These are phyloP conservation scores for Fissipunctia ypsillon DNA, from an alignment of 2,888 invertebrate genomes.

Conservation along the genomic window DNA sequence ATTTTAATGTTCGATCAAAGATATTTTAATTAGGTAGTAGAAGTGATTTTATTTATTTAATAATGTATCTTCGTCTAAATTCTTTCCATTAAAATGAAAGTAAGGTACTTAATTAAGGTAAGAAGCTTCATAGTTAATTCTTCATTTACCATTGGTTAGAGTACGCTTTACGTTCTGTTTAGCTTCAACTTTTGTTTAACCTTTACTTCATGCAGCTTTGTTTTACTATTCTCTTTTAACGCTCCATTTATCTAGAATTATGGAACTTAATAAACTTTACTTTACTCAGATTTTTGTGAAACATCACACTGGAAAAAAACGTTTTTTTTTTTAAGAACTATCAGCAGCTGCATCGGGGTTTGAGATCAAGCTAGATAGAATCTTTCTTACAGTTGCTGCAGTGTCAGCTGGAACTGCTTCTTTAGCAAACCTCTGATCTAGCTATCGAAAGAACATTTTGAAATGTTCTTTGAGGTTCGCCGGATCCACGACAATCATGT, in stretches of 20 bases:
- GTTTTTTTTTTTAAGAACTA: no score
- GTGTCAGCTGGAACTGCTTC: not conserved
- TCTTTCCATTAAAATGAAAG: not conserved
- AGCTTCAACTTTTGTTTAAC: conserved; percentile 6
- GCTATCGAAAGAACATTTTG: not conserved
- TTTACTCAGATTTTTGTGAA: no score
- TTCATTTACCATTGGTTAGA: not conserved
- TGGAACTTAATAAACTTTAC: not conserved
- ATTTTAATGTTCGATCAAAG: not conserved
- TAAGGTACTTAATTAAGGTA: not conserved
- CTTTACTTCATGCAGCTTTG: conserved; percentile 11
- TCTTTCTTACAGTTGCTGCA: not conserved
- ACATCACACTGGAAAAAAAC: no score
- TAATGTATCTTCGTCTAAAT: no score
- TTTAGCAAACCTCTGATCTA: not conserved
- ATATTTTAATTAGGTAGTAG: no score
- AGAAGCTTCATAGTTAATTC: not conserved
- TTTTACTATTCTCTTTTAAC: not conserved
- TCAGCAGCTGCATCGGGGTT: not conserved
- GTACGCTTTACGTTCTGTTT: not conserved
- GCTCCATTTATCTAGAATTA: not conserved
- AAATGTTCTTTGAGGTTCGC: not conserved
- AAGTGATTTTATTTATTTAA: not conserved
- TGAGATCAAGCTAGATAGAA: not conserved
- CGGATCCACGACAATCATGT: not conserved